phyloP scores from a whole-genome alignment of 2,113 vertebrate genomes.

The Pithys albifrons region DNA sequence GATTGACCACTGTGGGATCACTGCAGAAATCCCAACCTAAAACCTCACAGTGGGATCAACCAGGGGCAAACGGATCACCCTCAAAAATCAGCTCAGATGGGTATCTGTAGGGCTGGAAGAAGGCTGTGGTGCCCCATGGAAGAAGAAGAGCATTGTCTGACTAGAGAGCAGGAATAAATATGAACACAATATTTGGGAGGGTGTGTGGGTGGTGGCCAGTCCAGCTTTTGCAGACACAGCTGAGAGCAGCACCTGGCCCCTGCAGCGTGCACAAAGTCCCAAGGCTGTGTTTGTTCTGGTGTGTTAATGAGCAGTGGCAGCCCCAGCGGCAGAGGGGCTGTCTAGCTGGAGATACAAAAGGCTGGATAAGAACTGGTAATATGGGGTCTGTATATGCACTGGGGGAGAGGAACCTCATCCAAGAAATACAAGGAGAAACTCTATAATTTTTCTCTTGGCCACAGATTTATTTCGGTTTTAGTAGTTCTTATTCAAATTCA shows the following conservation, averaged over 20 bases:
- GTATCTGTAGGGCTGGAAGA: neutral
- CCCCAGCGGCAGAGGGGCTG: neutral
- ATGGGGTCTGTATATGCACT: neutral
- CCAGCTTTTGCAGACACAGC: neutral
- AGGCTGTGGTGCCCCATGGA: neutral
- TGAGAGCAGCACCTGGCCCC: neutral
- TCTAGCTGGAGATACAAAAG: constrained; percentile 12
- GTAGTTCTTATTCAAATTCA: constrained; percentile 75
- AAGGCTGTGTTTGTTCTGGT: neutral
- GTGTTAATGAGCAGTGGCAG: neutral
- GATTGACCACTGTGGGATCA: neutral
- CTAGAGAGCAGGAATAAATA: neutral
- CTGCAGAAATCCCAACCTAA: neutral
- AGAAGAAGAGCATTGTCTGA: neutral
- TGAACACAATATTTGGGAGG: neutral
- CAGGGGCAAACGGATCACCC: neutral
- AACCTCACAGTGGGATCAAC: neutral
- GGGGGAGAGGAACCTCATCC: constrained; percentile 14
- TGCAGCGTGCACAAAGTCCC: neutral
- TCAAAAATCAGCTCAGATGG: neutral
- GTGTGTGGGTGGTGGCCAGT: neutral
- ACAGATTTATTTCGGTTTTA: constrained; percentile 72
- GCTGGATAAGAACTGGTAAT: constrained; percentile 23
- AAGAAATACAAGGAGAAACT: constrained; percentile 60
- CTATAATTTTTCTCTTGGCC: constrained; percentile 49